Evolutionary conservation across 2,113 vertebrate species (phyloP).

Genomic region (Anarhynchus alexandrinus): DNA sequence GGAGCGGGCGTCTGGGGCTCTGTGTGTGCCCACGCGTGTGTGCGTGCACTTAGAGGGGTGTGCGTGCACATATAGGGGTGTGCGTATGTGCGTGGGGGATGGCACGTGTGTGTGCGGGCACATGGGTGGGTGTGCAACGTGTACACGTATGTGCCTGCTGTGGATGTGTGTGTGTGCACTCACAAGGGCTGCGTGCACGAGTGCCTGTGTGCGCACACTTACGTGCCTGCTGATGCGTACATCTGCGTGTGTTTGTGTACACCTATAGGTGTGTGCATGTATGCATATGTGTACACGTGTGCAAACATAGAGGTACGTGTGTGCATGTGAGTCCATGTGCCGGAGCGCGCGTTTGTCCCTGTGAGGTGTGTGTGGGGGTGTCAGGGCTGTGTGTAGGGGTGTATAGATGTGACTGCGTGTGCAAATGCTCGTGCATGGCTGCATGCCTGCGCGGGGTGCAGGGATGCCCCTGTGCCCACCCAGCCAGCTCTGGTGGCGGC

Average conservation of each 20-base stretch:
- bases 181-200: rapidly evolving
- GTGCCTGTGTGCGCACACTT: not conserved
- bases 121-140: rapidly evolving
- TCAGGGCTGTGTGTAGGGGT: rapidly evolving
- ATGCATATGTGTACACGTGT: not conserved
- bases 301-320: rapidly evolving
- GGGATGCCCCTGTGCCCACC: not conserved
- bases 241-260: not conserved
- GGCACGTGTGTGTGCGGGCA: no score
- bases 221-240: not conserved
- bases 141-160: rapidly evolving
- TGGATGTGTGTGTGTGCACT: not conserved
- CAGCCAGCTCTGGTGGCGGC: rapidly evolving
- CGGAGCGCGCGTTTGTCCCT: not conserved
- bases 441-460: not conserved
- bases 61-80: no score
- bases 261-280: no score
- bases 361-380: not conserved
- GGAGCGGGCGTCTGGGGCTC: rapidly evolving
- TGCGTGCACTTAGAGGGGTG: no score
- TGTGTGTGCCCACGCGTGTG: no score
- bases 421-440: no score
- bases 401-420: no score
- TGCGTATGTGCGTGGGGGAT: no score
- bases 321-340: not conserved